These are phyloP conservation scores for Elephas maximus DNA, from an alignment of 2,113 vertebrate species.

Conservation along the genomic window DNA sequence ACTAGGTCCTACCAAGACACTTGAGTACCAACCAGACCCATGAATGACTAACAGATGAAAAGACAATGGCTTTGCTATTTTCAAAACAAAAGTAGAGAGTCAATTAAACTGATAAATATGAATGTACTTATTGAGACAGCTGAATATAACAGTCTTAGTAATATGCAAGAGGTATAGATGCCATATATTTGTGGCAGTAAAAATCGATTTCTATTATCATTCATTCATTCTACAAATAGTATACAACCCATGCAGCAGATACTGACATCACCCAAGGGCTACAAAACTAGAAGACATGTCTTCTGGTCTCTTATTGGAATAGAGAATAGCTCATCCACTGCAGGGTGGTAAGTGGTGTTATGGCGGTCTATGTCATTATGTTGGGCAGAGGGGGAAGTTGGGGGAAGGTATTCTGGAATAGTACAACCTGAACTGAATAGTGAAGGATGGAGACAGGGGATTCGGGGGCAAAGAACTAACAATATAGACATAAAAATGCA, in stretches of 20 bases:
- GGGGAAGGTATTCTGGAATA: not conserved
- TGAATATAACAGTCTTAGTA: not conserved
- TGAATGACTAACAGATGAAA: not conserved
- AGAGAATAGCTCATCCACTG: not conserved
- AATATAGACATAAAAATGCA: not conserved
- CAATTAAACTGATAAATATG: constrained; percentile 23
- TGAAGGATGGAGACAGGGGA: not conserved
- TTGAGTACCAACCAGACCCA: not conserved
- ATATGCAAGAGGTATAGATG: not conserved
- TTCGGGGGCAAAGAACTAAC: not conserved
- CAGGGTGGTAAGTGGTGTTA: not conserved
- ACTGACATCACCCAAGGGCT: not conserved
- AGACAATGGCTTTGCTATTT: not conserved
- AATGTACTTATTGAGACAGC: not conserved
- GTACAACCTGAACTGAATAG: not conserved
- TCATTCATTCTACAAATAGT: not conserved
- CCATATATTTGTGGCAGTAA: not conserved
- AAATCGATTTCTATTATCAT: not conserved
- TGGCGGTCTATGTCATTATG: not conserved
- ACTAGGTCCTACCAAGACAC: not conserved
- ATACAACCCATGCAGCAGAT: not conserved
- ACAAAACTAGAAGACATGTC: not conserved
- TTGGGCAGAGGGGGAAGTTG: not conserved
- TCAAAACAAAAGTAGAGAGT: not conserved
- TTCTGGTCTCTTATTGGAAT: not conserved